A percentile compares a stretch with the other conserved stretches of the same genome.
Conservation (phyloP, 2,797 vertebrate species). For the Arctocebus calabarensis region DNA sequence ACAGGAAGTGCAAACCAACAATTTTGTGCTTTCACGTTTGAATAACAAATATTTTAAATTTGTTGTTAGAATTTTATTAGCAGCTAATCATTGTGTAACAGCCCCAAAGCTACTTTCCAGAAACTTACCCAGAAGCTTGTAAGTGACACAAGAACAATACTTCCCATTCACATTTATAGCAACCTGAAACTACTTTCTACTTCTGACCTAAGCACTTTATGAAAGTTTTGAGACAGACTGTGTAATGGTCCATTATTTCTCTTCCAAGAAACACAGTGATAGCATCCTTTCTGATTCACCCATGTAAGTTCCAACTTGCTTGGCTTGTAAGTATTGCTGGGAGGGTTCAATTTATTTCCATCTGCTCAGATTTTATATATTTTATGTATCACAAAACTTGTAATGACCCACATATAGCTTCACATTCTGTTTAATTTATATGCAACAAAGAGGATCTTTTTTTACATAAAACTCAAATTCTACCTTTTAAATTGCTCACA, state of each 20-base stretch:
- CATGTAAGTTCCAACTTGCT: too few relatives aligned
- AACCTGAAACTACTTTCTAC: not conserved
- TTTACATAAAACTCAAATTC: not conserved
- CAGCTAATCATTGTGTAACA: not conserved
- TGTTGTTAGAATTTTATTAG: not conserved
- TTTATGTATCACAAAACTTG: too few relatives aligned
- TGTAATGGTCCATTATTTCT: too few relatives aligned
- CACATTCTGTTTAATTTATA: not conserved
- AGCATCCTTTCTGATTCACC: too few relatives aligned
- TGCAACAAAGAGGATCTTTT: not conserved
- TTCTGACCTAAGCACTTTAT: not conserved
- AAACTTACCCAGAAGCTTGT: not conserved
- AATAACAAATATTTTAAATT: not conserved
- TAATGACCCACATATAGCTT: not conserved
- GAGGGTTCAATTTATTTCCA: too few relatives aligned
- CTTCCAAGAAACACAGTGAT: too few relatives aligned
- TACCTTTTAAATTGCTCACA: conserved; percentile 44
- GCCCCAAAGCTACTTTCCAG: not conserved
- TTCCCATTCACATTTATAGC: not conserved
- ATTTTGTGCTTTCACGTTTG: not conserved
- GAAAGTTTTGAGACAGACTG: too few relatives aligned
- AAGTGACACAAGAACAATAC: not conserved
- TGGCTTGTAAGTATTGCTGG: too few relatives aligned
- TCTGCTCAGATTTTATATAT: too few relatives aligned
- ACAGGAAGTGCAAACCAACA: not conserved